Base-by-base conservation (phyloP, 2,797 vertebrate species). In the Chrosomus eos region DNA sequence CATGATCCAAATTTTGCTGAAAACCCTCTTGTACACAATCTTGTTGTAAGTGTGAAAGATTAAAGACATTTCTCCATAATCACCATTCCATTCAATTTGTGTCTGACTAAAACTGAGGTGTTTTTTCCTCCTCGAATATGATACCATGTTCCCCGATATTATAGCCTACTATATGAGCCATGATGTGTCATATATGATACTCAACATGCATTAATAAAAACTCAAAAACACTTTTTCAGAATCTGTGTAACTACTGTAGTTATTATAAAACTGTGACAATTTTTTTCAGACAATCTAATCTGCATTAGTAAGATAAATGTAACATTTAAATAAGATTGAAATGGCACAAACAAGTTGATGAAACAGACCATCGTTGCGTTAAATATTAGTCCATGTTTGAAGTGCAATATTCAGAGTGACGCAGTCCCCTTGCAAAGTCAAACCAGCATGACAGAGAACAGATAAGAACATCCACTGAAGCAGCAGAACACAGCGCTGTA, bases 361-460 rank as follows among this genome's bases (percentile, higher is more conserved):
- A 75, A 73, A 77, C 36, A 38, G 36, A 38, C 36, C 1, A 7
- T 38, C 36, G 7, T 7, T 7, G 36, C 7, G 36, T 38, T 38
- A 13, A 43, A 43, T 43, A 48, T 48, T 48, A 78, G 18, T 5
- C 38, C 23, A 33, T 74, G 80, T 84, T 16, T 38, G 31, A 80
- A 86, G 66, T 93, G 66, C 93, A 93, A 91, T 90, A 93, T 93
- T 87, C 81, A 93, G 88, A 67, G n/a, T 3, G 7, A 88, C 58
- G 70, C 88, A 88, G 87, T 83, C 72, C 48, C 81, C 70, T 58
- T 76, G 28, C 74, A 66, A 70, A 71, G 45, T 76, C 45, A 84
- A 84, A 90, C n/a, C 92, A 92, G 90, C 89, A 88, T 88, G 87
- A 87, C 18, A 84, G 84, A 72, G 55, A 26, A 88, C 62, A 40